Percentiles rank a stretch among this genome's conserved stretches.
Conservation (phyloP, 2,797 vertebrate species). For the Microchirus variegatus region DNA sequence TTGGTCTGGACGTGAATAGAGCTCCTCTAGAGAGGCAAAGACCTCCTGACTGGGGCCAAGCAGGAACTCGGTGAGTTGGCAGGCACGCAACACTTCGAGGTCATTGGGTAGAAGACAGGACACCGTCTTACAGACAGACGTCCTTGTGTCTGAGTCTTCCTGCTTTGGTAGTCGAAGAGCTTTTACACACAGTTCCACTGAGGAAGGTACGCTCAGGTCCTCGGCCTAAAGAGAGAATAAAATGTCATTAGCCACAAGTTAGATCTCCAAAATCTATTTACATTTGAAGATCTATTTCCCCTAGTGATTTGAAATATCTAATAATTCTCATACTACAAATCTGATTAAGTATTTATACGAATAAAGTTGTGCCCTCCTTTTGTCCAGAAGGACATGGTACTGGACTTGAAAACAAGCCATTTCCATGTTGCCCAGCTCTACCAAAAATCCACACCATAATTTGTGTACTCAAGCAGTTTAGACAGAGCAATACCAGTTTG, state of each 20-base stretch:
- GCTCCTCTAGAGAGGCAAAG: conserved; percentile 89
- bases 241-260: conserved; percentile 9
- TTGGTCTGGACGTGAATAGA: conserved; percentile 93
- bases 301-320: no score
- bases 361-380: no score
- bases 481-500: no score
- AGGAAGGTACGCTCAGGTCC: conserved; percentile 89
- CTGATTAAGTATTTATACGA: no score
- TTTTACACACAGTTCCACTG: conserved; percentile 93
- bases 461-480: no score
- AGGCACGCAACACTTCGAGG: conserved; percentile 94
- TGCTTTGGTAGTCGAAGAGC: conserved; percentile 93
- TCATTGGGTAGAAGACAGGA: conserved; percentile 93
- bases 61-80: conserved; percentile 95
- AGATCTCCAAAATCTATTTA: not conserved
- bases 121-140: conserved; percentile 93
- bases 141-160: conserved; percentile 89
- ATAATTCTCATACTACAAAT: no score
- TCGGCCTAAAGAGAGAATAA: conserved; percentile 81
- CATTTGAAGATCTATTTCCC: not conserved
- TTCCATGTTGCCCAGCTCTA: no score
- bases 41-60: conserved; percentile 87
- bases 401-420: no score
- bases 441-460: no score
- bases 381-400: no score